These are phyloP conservation scores for Heloderma charlesbogerti DNA, from an alignment of 2,113 vertebrate genomes.

Conservation along the genomic window DNA sequence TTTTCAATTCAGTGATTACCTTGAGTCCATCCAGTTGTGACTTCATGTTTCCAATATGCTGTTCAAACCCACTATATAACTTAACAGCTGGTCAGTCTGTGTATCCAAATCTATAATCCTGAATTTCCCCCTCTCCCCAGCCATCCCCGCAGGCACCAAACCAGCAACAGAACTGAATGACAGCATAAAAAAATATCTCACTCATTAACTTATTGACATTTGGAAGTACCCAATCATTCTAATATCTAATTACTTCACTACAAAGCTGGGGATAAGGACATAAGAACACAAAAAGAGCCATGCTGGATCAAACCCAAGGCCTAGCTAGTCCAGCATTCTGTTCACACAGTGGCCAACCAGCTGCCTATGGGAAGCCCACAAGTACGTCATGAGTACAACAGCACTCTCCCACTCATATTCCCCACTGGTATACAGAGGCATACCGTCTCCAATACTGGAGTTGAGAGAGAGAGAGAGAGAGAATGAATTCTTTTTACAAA, in stretches of 20 bases:
- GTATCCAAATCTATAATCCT: slow-evolving; percentile 10
- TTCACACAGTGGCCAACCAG: no score
- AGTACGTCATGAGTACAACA: no score
- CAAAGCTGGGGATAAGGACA: neutral
- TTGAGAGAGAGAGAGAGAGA: no score
- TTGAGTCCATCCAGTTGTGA: slow-evolving; percentile 21
- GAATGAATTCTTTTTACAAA: no score
- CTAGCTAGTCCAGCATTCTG: no score
- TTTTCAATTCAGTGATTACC: neutral
- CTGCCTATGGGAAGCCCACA: no score
- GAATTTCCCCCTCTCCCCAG: neutral
- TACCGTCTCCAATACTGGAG: no score
- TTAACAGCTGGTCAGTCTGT: slow-evolving; percentile 8
- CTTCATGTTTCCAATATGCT: slow-evolving; percentile 19
- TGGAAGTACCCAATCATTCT: neutral
- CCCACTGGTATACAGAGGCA: no score
- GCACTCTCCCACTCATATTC: no score
- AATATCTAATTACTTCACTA: neutral
- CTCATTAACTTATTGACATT: neutral
- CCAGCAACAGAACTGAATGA: neutral
- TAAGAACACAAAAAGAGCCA: no score
- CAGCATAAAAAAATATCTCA: neutral
- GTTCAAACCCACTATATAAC: neutral
- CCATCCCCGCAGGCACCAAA: no score
- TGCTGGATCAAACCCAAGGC: no score